Base-by-base conservation (phyloP, 2,797 vertebrate genomes). In the Geotrypetes seraphini region DNA sequence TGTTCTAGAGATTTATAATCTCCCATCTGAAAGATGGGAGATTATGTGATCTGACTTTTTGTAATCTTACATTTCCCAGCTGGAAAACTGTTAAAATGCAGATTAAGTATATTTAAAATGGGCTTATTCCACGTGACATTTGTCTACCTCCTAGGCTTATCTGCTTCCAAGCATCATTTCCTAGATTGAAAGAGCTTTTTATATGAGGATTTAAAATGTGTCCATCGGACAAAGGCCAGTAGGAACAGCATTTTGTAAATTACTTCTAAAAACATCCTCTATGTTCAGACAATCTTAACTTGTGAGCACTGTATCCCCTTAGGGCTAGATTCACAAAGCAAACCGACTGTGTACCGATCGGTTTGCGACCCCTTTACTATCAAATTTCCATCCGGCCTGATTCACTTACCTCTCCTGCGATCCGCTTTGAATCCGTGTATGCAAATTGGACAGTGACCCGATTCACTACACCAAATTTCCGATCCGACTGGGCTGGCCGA, bases 181-280 rank as follows among this genome's bases (percentile, higher is more conserved):
- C 50, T 53, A 60, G 49, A 38, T 63, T 63, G 31, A 43, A 53
- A 47, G 43, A 50, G 53, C 72, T 77, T 65, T 76, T 83, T 81
- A 77, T 71, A 54, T 48, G 66, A 55, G 59, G 48, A 68, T 73
- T 75, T 67, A 64, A n/a, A 68, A 65, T 54, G 28, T 51, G 36
- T 42, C 42, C 48, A 26, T 28, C 28, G 31, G 45, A 39, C 62
- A 62, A 66, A 57, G 62, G 36, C 54, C 64, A 63, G 47, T 55
- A 71, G 52, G 67, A 69, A 63, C 31, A 22, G 18, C 53, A 44
- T 24, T 48, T 30, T 57, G 25, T 50, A 64, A 59, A 54, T 39
- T 36, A 51, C 36, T 49, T 37, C 31, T 29, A 10, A 49, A 41
- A 51, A 39, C 21, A 21, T 28, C 29, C 30, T 52, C 31, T 19